A percentile compares a stretch with the other conserved stretches of the same genome.
Conservation (phyloP, 2,113 vertebrate species). For the Seriola rivoliana region DNA sequence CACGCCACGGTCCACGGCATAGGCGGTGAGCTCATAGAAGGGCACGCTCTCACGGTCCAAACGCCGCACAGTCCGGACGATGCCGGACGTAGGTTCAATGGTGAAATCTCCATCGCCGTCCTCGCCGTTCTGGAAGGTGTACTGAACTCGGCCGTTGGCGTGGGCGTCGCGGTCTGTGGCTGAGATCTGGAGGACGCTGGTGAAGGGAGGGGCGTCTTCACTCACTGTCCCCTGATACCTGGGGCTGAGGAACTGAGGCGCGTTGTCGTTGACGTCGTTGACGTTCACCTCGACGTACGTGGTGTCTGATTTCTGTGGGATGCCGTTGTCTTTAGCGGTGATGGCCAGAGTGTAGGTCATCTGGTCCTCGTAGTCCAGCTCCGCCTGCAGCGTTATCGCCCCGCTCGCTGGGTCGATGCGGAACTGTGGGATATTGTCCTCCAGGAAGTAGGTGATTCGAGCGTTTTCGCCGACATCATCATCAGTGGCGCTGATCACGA, state of each 20-base stretch:
- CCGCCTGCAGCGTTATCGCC: slow-evolving; percentile 94
- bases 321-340: slow-evolving; percentile 97
- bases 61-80: slow-evolving; percentile 92
- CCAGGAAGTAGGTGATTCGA: slow-evolving; percentile 94
- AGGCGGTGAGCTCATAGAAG: slow-evolving; percentile 95
- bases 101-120: slow-evolving; percentile 98
- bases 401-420: slow-evolving; percentile 92
- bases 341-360: slow-evolving; percentile 97
- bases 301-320: slow-evolving; percentile 98
- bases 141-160: slow-evolving; percentile 95
- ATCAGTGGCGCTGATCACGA: slow-evolving; percentile 96
- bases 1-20: slow-evolving; percentile 94
- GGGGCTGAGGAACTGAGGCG: slow-evolving; percentile 94
- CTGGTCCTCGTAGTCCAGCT: slow-evolving; percentile 98
- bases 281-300: slow-evolving; percentile 99
- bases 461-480: slow-evolving; percentile 98
- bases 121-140: slow-evolving; percentile 98
- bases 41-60: slow-evolving; percentile 94
- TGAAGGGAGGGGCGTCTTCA: slow-evolving; percentile 96
- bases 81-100: slow-evolving; percentile 98
- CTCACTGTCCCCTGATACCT: slow-evolving; percentile 95
- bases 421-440: slow-evolving; percentile 97
- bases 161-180: slow-evolving; percentile 97
- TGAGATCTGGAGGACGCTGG: slow-evolving; percentile 97
- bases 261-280: slow-evolving; percentile 97